Evolutionary conservation across 35 echinoderm and acorn worm genomes (phyloP), one percentile per base, ranked within the genome.

Genomic region (Patiria miniata): DNA sequence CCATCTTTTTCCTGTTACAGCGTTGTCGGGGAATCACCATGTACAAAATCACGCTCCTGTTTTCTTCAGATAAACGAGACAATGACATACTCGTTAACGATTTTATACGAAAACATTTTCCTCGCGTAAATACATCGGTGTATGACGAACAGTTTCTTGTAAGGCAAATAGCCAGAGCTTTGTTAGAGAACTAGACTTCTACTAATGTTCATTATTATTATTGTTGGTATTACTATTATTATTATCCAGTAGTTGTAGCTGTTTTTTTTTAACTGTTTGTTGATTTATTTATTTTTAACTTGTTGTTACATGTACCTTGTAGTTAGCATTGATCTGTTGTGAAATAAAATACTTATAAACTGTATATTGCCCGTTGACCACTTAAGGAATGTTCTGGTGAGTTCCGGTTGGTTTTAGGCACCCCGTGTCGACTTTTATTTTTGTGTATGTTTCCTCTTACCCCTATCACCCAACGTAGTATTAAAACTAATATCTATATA

Each of bases 1-100:
- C n/a, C 34, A 39, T 83, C 19, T 89, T 59, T 8, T 89, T 65
- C 68, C 42, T 82, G 8, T 14, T 85, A 22, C 81, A 91, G 22
- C 51, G 77, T 6, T 88, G 39, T 38, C 21, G 47, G 52, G 44
- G 51, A 37, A 2, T 60, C 3, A 37, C 9, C 0, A 57, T 88
- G 18, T 0, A 0, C 9, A 51, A 37, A 19, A 60, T 80, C 16
- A 5, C 42, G 7, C 6, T 12, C 2, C 47, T 26, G 18, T 88
- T 80, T 81, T 36, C 28, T 4, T 33, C 37, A 18, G 85, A 86
- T 37, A 76, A n/a, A 76, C 8, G 5, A 15, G 16, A 30, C 2
- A 86, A 86, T 52, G 85, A 86, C 26, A 19, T 22, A 0, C 21
- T 26, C 28, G 39, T 86, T 0, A 77, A 77, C 77, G 51, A 86